Base-by-base conservation (phyloP, 2,888 invertebrate genomes). In the Pristionchus fissidentatus region DNA sequence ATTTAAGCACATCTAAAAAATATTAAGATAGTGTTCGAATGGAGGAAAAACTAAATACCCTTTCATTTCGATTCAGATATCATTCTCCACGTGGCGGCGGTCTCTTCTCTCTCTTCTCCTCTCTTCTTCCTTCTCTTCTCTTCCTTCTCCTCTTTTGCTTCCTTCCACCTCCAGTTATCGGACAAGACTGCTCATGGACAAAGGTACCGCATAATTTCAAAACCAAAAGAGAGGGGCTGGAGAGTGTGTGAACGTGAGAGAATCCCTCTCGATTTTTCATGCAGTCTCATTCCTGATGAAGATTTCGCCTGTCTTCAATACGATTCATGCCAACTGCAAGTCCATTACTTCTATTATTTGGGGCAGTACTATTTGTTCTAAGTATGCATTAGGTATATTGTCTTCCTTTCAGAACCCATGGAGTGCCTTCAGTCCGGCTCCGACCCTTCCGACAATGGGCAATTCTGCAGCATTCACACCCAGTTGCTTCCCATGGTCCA, bases 141-240 rank as follows among this genome's bases (percentile, higher is more conserved):
- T 52, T 75, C 49, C 35, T 75, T 52, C 75, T 75, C 29, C 49
- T 75, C 75, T 75, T 46, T 52, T 75, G 75, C 41, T 75, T 32
- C 49, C 75, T 75, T 8, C 75, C 75, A 32, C 75, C 75, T 52
- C 75, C 75, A 8, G n/a, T 46, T 19, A 5, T 49, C 29, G 15
- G 49, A 13, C 75, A 49, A 49, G 49, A 75, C 29, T 75, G 75
- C 32, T 49, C 29, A 3, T 49, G 70, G 70, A 70, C 70, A 15
- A 70, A 70, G 38, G 70, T 43, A 10, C n/a, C n/a, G n/a, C n/a
- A n/a, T n/a, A n/a, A n/a, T n/a, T n/a, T n/a, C n/a, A n/a, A n/a
- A n/a, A n/a, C n/a, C n/a, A n/a, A n/a, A n/a, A n/a, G n/a, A n/a
- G n/a, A n/a, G n/a, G n/a, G n/a, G n/a, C n/a, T n/a, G n/a, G n/a